phyloP scores from a whole-genome alignment of 2,113 vertebrate species.

The Platichthys stellatus region DNA sequence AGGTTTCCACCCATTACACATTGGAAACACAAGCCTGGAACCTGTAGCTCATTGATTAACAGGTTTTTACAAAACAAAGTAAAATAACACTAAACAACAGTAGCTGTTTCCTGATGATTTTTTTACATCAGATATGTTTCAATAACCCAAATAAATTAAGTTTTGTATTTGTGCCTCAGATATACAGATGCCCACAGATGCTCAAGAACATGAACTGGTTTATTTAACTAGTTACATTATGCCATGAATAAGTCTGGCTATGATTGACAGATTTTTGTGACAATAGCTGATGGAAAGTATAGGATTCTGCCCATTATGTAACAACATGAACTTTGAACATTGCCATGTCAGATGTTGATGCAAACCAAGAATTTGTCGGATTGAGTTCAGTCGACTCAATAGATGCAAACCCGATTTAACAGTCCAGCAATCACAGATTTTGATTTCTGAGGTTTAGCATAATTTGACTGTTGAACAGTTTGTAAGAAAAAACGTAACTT shows the following conservation, averaged over 20 bases:
- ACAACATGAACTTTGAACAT: neutral
- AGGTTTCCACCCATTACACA: neutral
- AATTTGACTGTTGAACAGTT: neutral
- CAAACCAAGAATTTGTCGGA: neutral
- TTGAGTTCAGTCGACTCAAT: neutral
- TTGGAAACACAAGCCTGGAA: neutral
- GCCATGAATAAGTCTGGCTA: too few relatives aligned
- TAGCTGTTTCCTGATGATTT: neutral
- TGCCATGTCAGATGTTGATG: too few relatives aligned
- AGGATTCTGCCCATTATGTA: neutral
- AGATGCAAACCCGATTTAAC: neutral
- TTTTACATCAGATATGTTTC: neutral
- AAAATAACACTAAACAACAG: neutral
- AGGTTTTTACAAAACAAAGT: neutral
- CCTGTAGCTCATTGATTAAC: neutral
- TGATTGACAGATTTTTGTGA: neutral
- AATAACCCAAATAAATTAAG: neutral
- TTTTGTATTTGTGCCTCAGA: neutral
- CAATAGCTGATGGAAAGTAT: neutral
- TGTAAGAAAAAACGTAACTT: slow-evolving; percentile 7
- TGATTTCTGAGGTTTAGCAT: too few relatives aligned
- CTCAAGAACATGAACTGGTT: too few relatives aligned
- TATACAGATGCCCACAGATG: too few relatives aligned
- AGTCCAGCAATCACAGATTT: neutral
- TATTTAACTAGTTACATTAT: neutral